Base-by-base conservation (phyloP, 2,888 invertebrate genomes). In the Autographa gamma region DNA sequence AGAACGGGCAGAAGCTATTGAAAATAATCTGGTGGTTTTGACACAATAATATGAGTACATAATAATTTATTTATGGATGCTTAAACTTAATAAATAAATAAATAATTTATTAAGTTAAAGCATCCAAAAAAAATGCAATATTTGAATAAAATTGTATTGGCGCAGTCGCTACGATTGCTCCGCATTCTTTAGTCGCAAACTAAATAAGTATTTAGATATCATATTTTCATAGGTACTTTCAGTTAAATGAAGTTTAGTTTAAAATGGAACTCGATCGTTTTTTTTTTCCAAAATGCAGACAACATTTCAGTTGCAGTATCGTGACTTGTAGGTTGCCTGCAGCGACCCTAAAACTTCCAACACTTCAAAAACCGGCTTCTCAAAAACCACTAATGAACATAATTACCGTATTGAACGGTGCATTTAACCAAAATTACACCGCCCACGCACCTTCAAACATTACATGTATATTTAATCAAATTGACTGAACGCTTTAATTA, bases 401-500 rank as follows among this genome's bases (percentile, higher is more conserved):
- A 74, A 76, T 76, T 77, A 76, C 43, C 69, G 66, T 54, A 66
- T 13, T 16, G 58, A 79, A 74, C 64, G 48, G 60, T 59, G 63
- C 61, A 71, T 77, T 77, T 66, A 75, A 58, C 65, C 59, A 67
- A 69, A 76, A 65, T 71, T 60, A 64, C 71, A 65, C 71, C 56
- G 62, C 63, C 75, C 79, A 59, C 74, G 66, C 80, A 67, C 76
- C 56, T 70, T 66, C 63, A 77, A 38, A 60, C 16, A 48, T 65
- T 72, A 71, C 69, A 69, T 65, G 70, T 80, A 70, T 66, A 73
- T 73, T 77, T 77, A 71, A 75, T 78, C 74, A 73, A 74, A 74
- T 64, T 66, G 71, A 76, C 73, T 69, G 78, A 66, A 76, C 73
- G 77, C 73, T 77, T 80, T 83, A 81, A 81, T 85, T 84, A 85